A percentile compares a stretch with the other conserved stretches of the same genome.
Evolutionary conservation across 1,140 invertebrate species (phyloP).

Genomic region (Portunus trituberculatus): DNA sequence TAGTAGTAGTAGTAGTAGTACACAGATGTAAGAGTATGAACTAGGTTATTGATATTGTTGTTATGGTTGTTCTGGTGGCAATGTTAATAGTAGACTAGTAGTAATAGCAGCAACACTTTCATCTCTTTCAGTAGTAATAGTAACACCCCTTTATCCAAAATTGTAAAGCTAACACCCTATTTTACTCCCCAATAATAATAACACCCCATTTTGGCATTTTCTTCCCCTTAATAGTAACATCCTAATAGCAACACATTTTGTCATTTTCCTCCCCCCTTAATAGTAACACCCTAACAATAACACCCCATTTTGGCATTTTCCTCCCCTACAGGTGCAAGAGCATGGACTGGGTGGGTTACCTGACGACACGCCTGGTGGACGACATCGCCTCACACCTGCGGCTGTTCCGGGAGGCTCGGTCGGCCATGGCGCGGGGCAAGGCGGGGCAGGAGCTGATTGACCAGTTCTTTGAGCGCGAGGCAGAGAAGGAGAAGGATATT

Average conservation of each 20-base stretch:
- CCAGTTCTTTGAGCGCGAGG: constrained; percentile 76
- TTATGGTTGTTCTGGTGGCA: no score
- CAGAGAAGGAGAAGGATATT: constrained; percentile 75
- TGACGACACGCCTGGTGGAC: constrained; percentile 76
- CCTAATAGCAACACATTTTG: background rate
- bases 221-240: no score
- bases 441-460: constrained; percentile 70
- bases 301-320: background rate
- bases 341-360: constrained; percentile 77
- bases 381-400: constrained; percentile 76
- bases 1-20: no score
- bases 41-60: no score
- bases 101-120: no score
- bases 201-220: no score
- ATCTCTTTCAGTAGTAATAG: no score
- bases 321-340: constrained; percentile 71
- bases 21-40: no score
- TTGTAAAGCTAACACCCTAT: no score
- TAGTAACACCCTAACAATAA: background rate
- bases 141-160: no score
- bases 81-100: no score
- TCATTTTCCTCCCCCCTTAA: background rate
- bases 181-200: no score
- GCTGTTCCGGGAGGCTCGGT: constrained; percentile 74
- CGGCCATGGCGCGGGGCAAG: constrained; percentile 56